phyloP scores from a whole-genome alignment of 64 coral and sea anemone genomes.

The Hydrozoanthus tunicans region DNA sequence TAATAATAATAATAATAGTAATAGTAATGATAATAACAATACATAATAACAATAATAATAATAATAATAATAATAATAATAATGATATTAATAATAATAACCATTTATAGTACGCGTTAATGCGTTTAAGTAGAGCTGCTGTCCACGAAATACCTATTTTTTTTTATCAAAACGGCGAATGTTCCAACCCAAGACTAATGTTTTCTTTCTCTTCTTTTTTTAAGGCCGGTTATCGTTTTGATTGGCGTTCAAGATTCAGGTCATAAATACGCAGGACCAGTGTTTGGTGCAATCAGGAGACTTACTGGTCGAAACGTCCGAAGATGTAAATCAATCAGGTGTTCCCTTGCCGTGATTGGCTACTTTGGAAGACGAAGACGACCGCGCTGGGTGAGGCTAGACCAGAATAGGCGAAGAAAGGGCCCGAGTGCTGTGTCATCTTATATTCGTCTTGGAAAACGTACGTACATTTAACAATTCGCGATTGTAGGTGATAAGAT shows the following conservation, averaged over 20 bases:
- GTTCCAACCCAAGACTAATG: too few relatives aligned
- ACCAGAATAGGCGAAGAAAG: conserved; percentile 15
- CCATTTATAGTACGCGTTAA: too few relatives aligned
- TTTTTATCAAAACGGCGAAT: too few relatives aligned
- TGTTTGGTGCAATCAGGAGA: conserved; percentile 2
- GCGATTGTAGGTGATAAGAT: too few relatives aligned
- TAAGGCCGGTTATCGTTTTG: conserved; percentile 38
- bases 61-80: too few relatives aligned
- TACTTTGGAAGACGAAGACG: background rate
- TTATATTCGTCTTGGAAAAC: conserved; percentile 46
- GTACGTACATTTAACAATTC: background rate
- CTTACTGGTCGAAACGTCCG: conserved; percentile 6
- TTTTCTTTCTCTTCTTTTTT: background rate
- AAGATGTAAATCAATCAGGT: background rate
- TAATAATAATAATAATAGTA: too few relatives aligned
- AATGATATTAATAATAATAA: too few relatives aligned
- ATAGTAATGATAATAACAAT: too few relatives aligned
- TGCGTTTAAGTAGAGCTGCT: too few relatives aligned
- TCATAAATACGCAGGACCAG: background rate
- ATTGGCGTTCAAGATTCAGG: conserved; percentile 21
- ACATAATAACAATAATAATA: too few relatives aligned
- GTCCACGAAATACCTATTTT: too few relatives aligned
- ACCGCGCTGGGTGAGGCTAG: conserved; percentile 22
- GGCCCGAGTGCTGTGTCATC: conserved; percentile 34
- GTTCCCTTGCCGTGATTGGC: conserved; percentile 29